A percentile compares a stretch with the other conserved stretches of the same genome.
These are phyloP conservation scores for Gobionotothen gibberifrons DNA, from an alignment of 2,797 vertebrate species.

Conservation along the genomic window DNA sequence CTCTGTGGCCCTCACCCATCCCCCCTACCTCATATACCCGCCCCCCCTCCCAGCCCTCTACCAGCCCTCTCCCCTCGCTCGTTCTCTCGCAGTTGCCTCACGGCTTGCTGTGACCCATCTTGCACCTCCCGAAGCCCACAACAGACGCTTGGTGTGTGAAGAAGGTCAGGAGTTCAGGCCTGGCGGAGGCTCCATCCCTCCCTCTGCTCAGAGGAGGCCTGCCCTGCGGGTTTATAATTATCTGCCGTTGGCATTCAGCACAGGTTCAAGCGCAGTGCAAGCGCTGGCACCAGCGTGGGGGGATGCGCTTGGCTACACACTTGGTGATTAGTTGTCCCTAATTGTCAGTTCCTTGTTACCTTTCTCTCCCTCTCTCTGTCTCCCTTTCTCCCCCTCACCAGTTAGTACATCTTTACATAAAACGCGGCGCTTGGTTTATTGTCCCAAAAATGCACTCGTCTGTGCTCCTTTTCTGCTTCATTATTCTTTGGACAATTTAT, in stretches of 20 bases:
- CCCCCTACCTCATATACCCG: conserved; percentile 20
- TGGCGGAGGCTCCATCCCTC: conserved; percentile 79
- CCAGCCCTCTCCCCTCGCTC: conserved; percentile 49
- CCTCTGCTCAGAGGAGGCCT: conserved; percentile 80
- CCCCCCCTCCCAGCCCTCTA: conserved; percentile 11
- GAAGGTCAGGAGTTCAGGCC: conserved; percentile 88
- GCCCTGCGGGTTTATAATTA: conserved; percentile 85
- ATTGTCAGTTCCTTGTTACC: conserved; percentile 83
- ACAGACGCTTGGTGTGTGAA: conserved; percentile 88
- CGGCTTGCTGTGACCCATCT: conserved; percentile 86
- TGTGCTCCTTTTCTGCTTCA: conserved; percentile 27
- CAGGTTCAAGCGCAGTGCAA: conserved; percentile 88
- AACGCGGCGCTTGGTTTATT: conserved; percentile 50
- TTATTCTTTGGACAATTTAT: conserved; percentile 26
- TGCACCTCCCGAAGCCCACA: conserved; percentile 86
- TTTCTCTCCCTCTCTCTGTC: conserved; percentile 62
- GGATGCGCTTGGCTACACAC: conserved; percentile 85
- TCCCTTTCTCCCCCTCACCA: conserved; percentile 27
- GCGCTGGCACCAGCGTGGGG: conserved; percentile 79
- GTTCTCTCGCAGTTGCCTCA: conserved; percentile 69
- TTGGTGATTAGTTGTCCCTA: conserved; percentile 85
- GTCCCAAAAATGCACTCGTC: conserved; percentile 37
- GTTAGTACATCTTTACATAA: conserved; percentile 63
- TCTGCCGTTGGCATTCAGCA: conserved; percentile 85
- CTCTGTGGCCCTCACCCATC: conserved; percentile 40